Percentiles rank a stretch among this genome's conserved stretches.
These are phyloP conservation scores for Pelagia noctiluca DNA, from an alignment of 30 jellyfish, hydroid and myxozoan genomes.

Conservation along the genomic window DNA sequence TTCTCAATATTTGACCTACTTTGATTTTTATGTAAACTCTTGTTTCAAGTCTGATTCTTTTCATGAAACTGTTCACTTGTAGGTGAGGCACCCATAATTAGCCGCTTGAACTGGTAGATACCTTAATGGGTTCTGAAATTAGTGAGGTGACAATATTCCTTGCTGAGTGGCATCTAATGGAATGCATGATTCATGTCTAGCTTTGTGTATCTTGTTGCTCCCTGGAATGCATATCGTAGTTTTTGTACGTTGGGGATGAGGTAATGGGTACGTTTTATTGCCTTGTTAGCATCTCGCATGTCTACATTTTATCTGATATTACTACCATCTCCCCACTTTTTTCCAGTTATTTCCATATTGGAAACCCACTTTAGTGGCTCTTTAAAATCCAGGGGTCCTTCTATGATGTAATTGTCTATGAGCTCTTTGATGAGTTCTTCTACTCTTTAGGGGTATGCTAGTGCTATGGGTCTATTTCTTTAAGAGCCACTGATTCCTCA, in stretches of 20 bases:
- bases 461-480: conserved; percentile 29
- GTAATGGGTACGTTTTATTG: conserved; percentile 12
- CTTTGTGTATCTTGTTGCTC: conserved; percentile 21
- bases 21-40: no score
- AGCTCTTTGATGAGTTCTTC: conserved; percentile 40
- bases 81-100: background rate
- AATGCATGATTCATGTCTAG: conserved; percentile 34
- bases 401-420: conserved; percentile 53
- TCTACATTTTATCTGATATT: conserved; percentile 10
- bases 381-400: conserved; percentile 41
- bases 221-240: conserved; percentile 24
- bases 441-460: conserved; percentile 28
- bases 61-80: background rate
- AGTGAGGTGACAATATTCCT: background rate
- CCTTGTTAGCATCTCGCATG: conserved; percentile 33
- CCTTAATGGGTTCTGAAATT: background rate
- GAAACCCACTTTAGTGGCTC: conserved; percentile 41
- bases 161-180: background rate
- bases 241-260: conserved; percentile 31
- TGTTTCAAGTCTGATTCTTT: no score
- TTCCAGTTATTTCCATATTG: conserved; percentile 39
- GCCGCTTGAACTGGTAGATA: background rate
- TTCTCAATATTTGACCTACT: no score
- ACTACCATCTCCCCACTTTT: conserved; percentile 29
- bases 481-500: conserved; percentile 18